These are phyloP conservation scores for Belgica antarctica DNA, from an alignment of 2,888 invertebrate genomes.

Conservation along the genomic window DNA sequence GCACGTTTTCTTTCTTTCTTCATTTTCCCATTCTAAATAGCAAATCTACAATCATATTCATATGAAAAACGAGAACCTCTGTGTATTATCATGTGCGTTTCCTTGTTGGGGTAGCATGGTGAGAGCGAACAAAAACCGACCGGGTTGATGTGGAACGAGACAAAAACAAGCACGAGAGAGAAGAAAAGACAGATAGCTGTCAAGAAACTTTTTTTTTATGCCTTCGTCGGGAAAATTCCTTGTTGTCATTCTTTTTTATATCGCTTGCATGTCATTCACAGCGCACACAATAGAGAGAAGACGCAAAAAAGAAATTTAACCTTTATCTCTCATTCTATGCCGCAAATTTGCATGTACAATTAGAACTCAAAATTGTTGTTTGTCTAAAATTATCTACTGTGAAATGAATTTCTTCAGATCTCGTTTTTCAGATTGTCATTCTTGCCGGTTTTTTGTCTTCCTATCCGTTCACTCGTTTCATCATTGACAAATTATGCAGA, in stretches of 20 bases:
- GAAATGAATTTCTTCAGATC: constrained; percentile 38
- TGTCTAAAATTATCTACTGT: constrained; percentile 43
- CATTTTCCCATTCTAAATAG: constrained; percentile 21
- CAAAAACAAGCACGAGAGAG: background rate
- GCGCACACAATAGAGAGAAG: background rate
- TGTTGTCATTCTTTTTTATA: constrained; percentile 9
- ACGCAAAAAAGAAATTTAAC: constrained; percentile 29
- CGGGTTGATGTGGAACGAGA: too few relatives aligned
- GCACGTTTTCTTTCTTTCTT: constrained; percentile 34
- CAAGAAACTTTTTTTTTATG: constrained; percentile 21
- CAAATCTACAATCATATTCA: constrained; percentile 23
- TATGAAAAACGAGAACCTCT: constrained; percentile 20
- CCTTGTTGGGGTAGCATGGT: constrained; percentile 9
- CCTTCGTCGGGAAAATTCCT: constrained; percentile 4
- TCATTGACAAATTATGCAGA: constrained; percentile 19
- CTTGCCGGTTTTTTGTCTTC: background rate
- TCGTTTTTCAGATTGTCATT: constrained; percentile 22
- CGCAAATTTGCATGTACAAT: constrained; percentile 42
- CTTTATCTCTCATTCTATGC: constrained; percentile 37
- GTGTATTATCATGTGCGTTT: constrained; percentile 43
- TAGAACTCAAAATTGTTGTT: constrained; percentile 34
- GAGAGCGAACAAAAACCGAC: background rate
- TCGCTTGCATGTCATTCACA: constrained; percentile 15
- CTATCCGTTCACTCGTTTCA: background rate
- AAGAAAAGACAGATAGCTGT: constrained; percentile 31